Conservation (phyloP, 2,113 vertebrate genomes). For the Ictidomys tridecemlineatus region DNA sequence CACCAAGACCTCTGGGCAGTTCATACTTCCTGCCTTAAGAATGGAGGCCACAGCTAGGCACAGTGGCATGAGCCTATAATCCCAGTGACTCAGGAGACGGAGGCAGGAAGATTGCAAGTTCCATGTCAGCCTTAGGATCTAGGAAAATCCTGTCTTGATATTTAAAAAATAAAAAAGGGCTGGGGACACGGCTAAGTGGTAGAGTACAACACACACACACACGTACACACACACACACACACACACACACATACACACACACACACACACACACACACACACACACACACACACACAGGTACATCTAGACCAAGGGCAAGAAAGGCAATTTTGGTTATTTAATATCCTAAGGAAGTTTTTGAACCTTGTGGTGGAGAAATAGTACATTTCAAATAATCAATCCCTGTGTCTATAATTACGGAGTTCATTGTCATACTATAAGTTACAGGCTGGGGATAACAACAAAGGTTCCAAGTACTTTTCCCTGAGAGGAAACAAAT, state of each 20-base stretch:
- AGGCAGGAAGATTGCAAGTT: no score
- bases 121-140: no score
- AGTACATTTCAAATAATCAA: conserved; percentile 16
- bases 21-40: background rate
- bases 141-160: no score
- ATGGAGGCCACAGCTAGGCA: background rate
- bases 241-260: no score
- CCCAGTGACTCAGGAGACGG: no score
- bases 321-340: background rate
- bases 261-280: background rate
- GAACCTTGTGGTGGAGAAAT: background rate
- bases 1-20: background rate
- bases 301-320: background rate
- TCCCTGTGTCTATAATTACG: background rate
- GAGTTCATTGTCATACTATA: background rate
- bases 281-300: no score
- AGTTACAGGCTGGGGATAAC: background rate
- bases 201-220: no score
- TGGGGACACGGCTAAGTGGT: no score
- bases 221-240: background rate
- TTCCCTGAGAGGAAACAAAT: conserved; percentile 28
- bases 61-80: no score
- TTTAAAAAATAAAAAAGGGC: no score
- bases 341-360: conserved; percentile 10
- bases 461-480: background rate